phyloP scores from a whole-genome alignment of 2,888 invertebrate species.

The Flexamia atlantica region DNA sequence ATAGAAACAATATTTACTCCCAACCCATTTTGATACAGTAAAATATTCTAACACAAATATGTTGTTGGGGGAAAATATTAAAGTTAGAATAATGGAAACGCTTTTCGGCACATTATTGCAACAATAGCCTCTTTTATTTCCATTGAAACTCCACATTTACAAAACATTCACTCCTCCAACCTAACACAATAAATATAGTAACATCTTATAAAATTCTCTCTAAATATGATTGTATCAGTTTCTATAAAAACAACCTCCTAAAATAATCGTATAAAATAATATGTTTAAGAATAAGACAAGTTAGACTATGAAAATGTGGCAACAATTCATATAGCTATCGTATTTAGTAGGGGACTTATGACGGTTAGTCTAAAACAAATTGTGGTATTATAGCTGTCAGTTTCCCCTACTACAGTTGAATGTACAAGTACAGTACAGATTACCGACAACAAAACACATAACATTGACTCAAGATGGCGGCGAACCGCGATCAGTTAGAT shows the following conservation, averaged over 20 bases:
- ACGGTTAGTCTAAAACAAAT: not conserved
- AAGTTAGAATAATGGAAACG: too few relatives aligned
- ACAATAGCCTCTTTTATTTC: not conserved
- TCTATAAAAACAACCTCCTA: slow-evolving; percentile 52
- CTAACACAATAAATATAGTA: slow-evolving; percentile 25
- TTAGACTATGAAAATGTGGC: slow-evolving; percentile 47
- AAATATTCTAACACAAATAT: too few relatives aligned
- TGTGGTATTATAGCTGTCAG: too few relatives aligned
- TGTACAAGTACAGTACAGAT: slow-evolving; percentile 10
- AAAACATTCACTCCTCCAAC: not conserved
- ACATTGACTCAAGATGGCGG: slow-evolving; percentile 1
- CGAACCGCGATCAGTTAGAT: not conserved
- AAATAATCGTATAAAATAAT: slow-evolving; percentile 48
- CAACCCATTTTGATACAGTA: too few relatives aligned
- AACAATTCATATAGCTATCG: slow-evolving; percentile 44
- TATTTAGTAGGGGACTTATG: not conserved
- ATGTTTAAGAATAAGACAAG: not conserved
- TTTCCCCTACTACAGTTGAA: slow-evolving; percentile 12
- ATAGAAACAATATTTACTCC: too few relatives aligned
- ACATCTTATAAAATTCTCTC: slow-evolving; percentile 50
- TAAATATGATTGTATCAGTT: slow-evolving; percentile 52
- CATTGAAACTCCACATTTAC: not conserved
- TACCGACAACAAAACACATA: slow-evolving; percentile 45
- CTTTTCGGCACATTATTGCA: too few relatives aligned
- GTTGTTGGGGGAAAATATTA: too few relatives aligned